Base-by-base conservation (phyloP, 2,113 vertebrate genomes). In the Willisornis vidua region DNA sequence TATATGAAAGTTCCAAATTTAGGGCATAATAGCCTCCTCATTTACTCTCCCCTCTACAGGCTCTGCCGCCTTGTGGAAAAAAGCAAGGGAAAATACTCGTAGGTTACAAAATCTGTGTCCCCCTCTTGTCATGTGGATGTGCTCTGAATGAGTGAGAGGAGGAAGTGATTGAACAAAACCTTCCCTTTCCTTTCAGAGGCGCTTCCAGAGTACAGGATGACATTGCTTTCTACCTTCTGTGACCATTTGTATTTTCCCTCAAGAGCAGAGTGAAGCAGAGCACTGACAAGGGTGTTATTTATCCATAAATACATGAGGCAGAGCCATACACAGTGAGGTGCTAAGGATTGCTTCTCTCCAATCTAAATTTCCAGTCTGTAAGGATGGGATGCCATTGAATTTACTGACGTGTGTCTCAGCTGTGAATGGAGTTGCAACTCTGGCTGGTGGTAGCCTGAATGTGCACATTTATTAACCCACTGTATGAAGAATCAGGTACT, bases 221-320 rank as follows among this genome's bases (percentile, higher is more conserved):
- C 63, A 39, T 66, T 87, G 43, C 59, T 62, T 48, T 57, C 58
- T 82, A 18, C 62, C 25, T 82, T 92, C 73, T 6, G 6, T 79
- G 86, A 33, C 54, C 48, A 43, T 68, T n/a, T 75, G 48, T 68
- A 61, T 87, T 62, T 95, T 95, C n/a, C 49, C 29, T 62, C 8
- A 49, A 73, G 62, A 75, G 18, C 20, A 75, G 19, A 19, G 31
- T 16, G 57, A 75, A 49, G 51, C 54, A 66, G 19, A 81, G 24
- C 29, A 35, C 43, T 67, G 89, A 51, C 55, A 78, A 77, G 80
- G 73, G 71, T 24, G 3, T 54, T 77, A 57, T 89, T 94, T 86
- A 71, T 91, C 81, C 57, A 81, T 85, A 78, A 96, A 92, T 78
- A 84, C 59, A 43, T 19, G 91, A 84, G 39, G 35, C 37, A 94